Percentiles rank a stretch among this genome's conserved stretches.
phyloP scores from a whole-genome alignment of 2,113 vertebrate species.

The Spea bombifrons region DNA sequence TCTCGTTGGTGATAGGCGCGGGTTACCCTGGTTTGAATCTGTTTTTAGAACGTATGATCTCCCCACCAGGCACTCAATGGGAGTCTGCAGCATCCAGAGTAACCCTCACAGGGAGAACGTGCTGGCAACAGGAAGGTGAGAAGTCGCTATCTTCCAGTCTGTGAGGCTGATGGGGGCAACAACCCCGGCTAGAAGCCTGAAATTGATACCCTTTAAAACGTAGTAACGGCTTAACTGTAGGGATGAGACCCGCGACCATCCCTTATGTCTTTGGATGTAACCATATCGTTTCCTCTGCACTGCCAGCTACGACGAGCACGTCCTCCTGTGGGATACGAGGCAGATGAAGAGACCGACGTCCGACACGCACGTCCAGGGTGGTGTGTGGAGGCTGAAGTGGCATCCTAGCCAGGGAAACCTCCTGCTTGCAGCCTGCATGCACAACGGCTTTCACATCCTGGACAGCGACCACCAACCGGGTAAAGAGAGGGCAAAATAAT shows the following conservation, averaged over 20 bases:
- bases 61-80: slow-evolving; percentile 81
- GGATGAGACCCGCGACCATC: too few relatives aligned
- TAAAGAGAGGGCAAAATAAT: slow-evolving; percentile 62
- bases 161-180: too few relatives aligned
- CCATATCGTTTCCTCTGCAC: background rate
- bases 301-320: slow-evolving; percentile 85
- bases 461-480: slow-evolving; percentile 76
- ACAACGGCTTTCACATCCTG: slow-evolving; percentile 83
- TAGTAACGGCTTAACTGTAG: too few relatives aligned
- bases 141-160: background rate
- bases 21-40: rapidly evolving
- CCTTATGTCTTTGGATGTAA: background rate
- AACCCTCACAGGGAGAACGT: slow-evolving; percentile 79
- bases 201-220: too few relatives aligned
- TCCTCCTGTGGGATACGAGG: slow-evolving; percentile 88
- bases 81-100: slow-evolving; percentile 93
- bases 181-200: too few relatives aligned
- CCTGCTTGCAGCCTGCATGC: slow-evolving; percentile 91
- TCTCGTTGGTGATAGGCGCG: too few relatives aligned
- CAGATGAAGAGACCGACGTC: slow-evolving; percentile 77
- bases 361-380: slow-evolving; percentile 73
- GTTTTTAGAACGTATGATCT: background rate
- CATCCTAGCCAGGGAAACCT: slow-evolving; percentile 75
- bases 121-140: slow-evolving; percentile 90
- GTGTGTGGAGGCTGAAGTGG: slow-evolving; percentile 95